Conservation (phyloP, 2,888 invertebrate species). For the Xylota sylvarum region DNA sequence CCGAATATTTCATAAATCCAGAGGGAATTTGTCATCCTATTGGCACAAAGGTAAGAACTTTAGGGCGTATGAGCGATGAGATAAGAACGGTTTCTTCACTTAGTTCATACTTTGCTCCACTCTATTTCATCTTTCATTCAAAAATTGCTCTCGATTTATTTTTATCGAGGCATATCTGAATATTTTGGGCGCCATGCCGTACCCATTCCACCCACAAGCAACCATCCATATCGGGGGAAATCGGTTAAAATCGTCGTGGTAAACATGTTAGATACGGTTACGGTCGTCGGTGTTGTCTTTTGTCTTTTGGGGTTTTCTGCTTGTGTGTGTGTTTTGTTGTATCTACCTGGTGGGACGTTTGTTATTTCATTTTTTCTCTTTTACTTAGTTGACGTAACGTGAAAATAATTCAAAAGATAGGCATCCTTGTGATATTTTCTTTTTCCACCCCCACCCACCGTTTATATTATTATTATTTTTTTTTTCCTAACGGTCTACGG, state of each 20-base stretch:
- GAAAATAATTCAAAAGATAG: constrained; percentile 32
- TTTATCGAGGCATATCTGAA: constrained; percentile 49
- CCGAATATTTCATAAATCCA: constrained; percentile 56
- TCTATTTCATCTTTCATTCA: constrained; percentile 63
- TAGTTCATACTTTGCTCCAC: constrained; percentile 24
- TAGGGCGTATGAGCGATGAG: constrained; percentile 16
- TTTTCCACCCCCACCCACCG: no score
- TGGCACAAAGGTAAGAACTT: constrained; percentile 25
- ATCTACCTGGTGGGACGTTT: constrained; percentile 15
- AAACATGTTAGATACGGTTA: constrained; percentile 48
- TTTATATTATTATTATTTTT: constrained; percentile 32
- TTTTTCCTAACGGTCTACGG: neutral
- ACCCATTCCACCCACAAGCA: neutral
- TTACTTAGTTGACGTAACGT: neutral
- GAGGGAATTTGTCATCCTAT: constrained; percentile 46
- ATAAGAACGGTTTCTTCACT: constrained; percentile 48
- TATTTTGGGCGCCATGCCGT: constrained; percentile 51
- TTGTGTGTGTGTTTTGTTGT: neutral
- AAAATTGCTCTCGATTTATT: constrained; percentile 61
- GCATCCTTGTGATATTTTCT: constrained; percentile 11
- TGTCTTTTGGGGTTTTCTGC: neutral
- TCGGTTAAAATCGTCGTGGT: constrained; percentile 55
- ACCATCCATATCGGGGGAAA: constrained; percentile 19
- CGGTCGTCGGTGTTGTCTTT: constrained; percentile 24
- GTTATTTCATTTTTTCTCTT: constrained; percentile 5